Base-by-base conservation (phyloP, 2,888 invertebrate species). In the Hirtodrosophila duncani region DNA sequence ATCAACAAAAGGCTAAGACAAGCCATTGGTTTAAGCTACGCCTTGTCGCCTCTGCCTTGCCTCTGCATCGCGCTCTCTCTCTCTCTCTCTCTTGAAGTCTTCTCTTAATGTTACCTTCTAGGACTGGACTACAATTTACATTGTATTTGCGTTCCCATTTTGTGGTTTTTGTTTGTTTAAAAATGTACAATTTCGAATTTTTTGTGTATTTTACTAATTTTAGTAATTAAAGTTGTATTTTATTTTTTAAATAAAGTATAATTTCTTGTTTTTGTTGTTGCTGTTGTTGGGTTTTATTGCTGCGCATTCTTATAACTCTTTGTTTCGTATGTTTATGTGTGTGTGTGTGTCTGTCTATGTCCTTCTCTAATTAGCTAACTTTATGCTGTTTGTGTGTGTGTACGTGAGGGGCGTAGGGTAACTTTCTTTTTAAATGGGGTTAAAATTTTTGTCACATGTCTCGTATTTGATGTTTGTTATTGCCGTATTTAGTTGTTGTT, bases 301-400 rank as follows among this genome's bases (percentile, higher is more conserved):
- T 61, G 48, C 57, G 45, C 55, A 64, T 53, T 63, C 61, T 58
- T 63, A 50, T 57, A 21, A 37, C 43, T 16, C 36, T 44, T 55
- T 51, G 39, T 31, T 70, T 63, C 53, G 62, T 66, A 64, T 64
- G 50, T 77, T 65, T 81, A 77, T n/a, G n/a, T n/a, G n/a, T n/a
- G n/a, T n/a, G n/a, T n/a, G n/a, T n/a, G n/a, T n/a, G n/a, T n/a
- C n/a, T n/a, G n/a, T n/a, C n/a, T n/a, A n/a, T n/a, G n/a, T n/a
- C n/a, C n/a, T n/a, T n/a, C n/a, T n/a, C 66, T 81, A 77, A 69
- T 75, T 77, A 53, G 72, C 81, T 80, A 80, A 71, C 71, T 63
- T 77, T 71, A 77, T 80, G 61, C 63, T n/a, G n/a, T n/a, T n/a
- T n/a, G n/a, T n/a, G n/a, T n/a, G n/a, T n/a, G n/a, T n/a, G n/a